These are phyloP conservation scores for Myioborus melanocephalus DNA, from an alignment of 2,797 vertebrate species.

Conservation along the genomic window DNA sequence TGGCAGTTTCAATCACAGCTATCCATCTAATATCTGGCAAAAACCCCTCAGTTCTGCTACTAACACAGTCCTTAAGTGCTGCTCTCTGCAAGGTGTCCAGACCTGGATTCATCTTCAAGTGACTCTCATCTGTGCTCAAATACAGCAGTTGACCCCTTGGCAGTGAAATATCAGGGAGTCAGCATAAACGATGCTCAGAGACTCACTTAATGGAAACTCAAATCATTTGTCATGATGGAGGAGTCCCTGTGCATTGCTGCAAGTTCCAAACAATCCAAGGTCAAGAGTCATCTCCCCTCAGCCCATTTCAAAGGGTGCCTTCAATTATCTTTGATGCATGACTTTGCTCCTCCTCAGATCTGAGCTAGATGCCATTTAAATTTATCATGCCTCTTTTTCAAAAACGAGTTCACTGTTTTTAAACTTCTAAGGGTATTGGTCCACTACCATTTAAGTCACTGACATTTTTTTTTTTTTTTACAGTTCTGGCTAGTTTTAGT, in stretches of 20 bases:
- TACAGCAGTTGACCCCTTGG: slow-evolving; percentile 56
- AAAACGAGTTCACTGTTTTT: not conserved
- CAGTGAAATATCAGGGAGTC: slow-evolving; percentile 42
- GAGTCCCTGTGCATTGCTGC: slow-evolving; percentile 41
- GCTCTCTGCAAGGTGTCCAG: slow-evolving; percentile 55
- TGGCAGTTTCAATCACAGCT: slow-evolving; percentile 57
- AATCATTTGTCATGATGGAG: slow-evolving; percentile 41
- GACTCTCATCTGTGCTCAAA: slow-evolving; percentile 57
- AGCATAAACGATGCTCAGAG: slow-evolving; percentile 38
- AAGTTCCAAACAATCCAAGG: slow-evolving; percentile 45
- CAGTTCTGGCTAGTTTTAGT: not conserved
- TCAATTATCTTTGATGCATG: slow-evolving; percentile 37
- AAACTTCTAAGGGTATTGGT: not conserved
- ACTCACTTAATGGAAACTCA: slow-evolving; percentile 63
- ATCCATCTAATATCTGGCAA: not conserved
- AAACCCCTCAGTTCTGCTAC: not conserved
- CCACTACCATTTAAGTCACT: not conserved
- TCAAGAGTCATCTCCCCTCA: slow-evolving; percentile 44
- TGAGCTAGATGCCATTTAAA: slow-evolving; percentile 26
- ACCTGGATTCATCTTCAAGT: slow-evolving; percentile 40
- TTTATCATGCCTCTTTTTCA: not conserved
- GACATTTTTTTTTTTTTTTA: not conserved
- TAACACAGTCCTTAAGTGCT: slow-evolving; percentile 48
- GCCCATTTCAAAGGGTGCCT: slow-evolving; percentile 44
- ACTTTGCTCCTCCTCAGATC: slow-evolving; percentile 5